These are phyloP conservation scores for Neosilurus mollespiculum DNA, from an alignment of 2,797 vertebrate genomes.

Conservation along the genomic window DNA sequence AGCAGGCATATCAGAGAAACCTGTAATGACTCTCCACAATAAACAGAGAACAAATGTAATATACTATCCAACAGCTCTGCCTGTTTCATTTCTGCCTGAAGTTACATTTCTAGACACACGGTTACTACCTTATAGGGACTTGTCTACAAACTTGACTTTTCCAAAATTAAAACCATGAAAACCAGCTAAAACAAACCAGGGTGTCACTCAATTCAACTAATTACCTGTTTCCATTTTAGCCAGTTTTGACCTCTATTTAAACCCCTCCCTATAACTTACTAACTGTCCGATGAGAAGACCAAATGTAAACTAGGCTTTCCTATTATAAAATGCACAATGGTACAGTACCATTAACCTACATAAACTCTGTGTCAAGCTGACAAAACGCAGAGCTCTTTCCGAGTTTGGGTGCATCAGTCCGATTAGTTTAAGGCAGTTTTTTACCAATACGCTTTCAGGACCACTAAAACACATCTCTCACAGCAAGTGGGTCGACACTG, in stretches of 20 bases:
- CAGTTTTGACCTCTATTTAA: slow-evolving; percentile 9
- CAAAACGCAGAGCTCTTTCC: slow-evolving; percentile 21
- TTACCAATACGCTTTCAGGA: slow-evolving; percentile 14
- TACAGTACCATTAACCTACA: slow-evolving; percentile 16
- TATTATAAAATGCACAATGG: slow-evolving; percentile 26
- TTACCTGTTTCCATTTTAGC: slow-evolving; percentile 3
- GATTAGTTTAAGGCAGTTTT: slow-evolving; percentile 23
- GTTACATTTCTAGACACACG: slow-evolving; percentile 62
- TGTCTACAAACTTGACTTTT: slow-evolving; percentile 63
- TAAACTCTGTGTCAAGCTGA: slow-evolving; percentile 44
- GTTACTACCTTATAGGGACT: slow-evolving; percentile 67
- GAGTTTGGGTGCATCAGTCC: neutral
- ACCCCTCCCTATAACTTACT: slow-evolving; percentile 3
- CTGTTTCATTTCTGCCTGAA: slow-evolving; percentile 60
- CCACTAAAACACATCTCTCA: slow-evolving; percentile 19
- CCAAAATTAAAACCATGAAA: slow-evolving; percentile 58
- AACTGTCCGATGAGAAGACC: neutral
- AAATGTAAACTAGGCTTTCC: slow-evolving; percentile 31
- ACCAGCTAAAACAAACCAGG: slow-evolving; percentile 54
- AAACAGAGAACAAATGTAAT: slow-evolving; percentile 58
- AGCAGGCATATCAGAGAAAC: slow-evolving; percentile 27
- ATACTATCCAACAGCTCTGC: slow-evolving; percentile 59
- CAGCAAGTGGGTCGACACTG: slow-evolving; percentile 12
- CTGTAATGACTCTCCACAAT: slow-evolving; percentile 47
- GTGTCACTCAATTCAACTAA: slow-evolving; percentile 18